Percentiles rank a stretch among this genome's conserved stretches.
These are phyloP conservation scores for Amyelois transitella DNA, from an alignment of 1,140 invertebrate species.

Conservation along the genomic window DNA sequence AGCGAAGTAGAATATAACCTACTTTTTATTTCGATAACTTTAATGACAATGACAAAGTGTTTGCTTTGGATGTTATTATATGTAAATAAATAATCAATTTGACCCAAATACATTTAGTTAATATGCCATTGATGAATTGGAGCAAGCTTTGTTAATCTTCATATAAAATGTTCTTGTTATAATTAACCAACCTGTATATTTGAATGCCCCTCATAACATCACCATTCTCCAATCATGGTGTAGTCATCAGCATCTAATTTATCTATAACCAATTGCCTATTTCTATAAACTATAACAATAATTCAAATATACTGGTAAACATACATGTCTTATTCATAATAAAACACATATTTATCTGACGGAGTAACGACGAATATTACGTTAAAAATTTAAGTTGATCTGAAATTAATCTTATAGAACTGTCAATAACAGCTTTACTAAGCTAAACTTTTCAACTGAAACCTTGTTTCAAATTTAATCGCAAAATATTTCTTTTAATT, in stretches of 20 bases:
- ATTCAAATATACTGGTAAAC: conserved; percentile 7
- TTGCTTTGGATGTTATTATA: background rate
- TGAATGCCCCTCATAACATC: background rate
- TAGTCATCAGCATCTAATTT: background rate
- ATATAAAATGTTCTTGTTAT: too few species aligned
- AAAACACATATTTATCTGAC: conserved; percentile 23
- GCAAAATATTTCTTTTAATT: conserved; percentile 1
- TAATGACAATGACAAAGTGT: background rate
- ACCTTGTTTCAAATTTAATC: conserved; percentile 1
- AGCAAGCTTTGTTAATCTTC: too few species aligned
- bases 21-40: conserved; percentile 2
- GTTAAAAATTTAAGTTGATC: background rate
- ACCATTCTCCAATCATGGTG: background rate
- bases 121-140: too few species aligned
- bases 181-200: background rate
- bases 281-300: conserved; percentile 26
- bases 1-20: conserved; percentile 6
- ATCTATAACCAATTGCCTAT: conserved; percentile 24
- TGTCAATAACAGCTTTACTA: conserved; percentile 2
- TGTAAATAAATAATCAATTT: too few species aligned
- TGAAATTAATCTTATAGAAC: background rate
- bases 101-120: conserved; percentile 32
- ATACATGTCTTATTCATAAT: conserved; percentile 8
- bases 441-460: conserved; percentile 4
- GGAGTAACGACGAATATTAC: conserved; percentile 15